phyloP scores from a whole-genome alignment of 2,113 vertebrate genomes.

The Chitala chitala region DNA sequence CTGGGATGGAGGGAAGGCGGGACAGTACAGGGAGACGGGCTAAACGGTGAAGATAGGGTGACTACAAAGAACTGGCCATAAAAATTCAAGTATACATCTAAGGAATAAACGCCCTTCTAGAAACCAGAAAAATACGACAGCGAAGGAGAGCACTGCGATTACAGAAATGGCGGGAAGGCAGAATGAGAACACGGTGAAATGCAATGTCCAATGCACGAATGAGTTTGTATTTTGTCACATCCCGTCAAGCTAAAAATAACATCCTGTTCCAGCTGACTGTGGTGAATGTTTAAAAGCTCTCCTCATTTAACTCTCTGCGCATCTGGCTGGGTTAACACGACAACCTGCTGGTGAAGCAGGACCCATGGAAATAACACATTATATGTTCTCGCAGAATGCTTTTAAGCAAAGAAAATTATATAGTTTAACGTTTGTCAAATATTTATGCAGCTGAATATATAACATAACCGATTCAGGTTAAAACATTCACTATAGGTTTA shows the following conservation, averaged over 20 bases:
- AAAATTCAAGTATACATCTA: constrained; percentile 60
- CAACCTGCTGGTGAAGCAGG: neutral
- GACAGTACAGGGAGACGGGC: constrained; percentile 37
- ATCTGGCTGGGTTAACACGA: constrained; percentile 20
- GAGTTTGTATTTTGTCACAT: constrained; percentile 53
- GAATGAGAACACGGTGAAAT: constrained; percentile 42
- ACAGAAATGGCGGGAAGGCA: constrained; percentile 15
- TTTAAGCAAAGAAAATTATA: too few relatives aligned
- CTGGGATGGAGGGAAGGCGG: constrained; percentile 55
- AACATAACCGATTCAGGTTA: too few relatives aligned
- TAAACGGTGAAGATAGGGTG: constrained; percentile 8
- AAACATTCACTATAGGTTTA: too few relatives aligned
- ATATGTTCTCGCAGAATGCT: neutral
- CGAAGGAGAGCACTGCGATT: constrained; percentile 54
- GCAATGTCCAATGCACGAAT: constrained; percentile 60
- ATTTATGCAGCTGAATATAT: too few relatives aligned
- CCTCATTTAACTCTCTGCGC: constrained; percentile 64
- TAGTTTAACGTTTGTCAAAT: too few relatives aligned
- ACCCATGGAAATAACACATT: neutral
- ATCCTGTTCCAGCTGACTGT: constrained; percentile 72
- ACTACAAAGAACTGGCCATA: constrained; percentile 63
- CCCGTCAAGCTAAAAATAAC: constrained; percentile 81
- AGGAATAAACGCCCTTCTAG: constrained; percentile 32
- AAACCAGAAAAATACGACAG: constrained; percentile 38
- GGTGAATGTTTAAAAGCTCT: constrained; percentile 73